A percentile compares a stretch with the other conserved stretches of the same genome.
Conservation (phyloP, 2,113 vertebrate genomes). For the Marcusenius ussheri region DNA sequence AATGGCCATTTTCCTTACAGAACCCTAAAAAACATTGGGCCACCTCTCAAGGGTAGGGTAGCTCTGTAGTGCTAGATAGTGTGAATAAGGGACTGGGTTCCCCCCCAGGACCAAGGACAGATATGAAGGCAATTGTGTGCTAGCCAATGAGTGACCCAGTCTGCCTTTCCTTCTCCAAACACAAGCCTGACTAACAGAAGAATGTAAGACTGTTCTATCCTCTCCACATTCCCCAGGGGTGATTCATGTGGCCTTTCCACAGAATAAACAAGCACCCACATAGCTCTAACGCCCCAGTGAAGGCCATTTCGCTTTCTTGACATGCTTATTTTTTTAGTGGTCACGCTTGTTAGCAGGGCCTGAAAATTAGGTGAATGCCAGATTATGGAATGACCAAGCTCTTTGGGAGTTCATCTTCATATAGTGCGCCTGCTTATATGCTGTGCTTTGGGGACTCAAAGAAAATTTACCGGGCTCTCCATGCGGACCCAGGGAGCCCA, state of each 20-base stretch:
- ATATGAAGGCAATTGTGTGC: background rate
- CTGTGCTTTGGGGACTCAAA: background rate
- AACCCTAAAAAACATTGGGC: background rate
- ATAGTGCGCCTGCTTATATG: background rate
- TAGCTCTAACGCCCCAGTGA: background rate
- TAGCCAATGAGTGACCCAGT: background rate
- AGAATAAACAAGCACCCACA: background rate
- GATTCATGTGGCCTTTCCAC: background rate
- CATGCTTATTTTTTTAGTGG: background rate
- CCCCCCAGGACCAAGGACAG: background rate
- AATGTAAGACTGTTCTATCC: background rate
- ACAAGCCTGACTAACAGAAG: background rate
- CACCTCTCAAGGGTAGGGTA: background rate
- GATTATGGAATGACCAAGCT: background rate
- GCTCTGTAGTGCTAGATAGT: background rate
- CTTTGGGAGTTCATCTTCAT: background rate
- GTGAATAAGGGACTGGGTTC: background rate
- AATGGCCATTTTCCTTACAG: background rate
- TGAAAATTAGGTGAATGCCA: background rate
- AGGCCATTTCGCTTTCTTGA: background rate
- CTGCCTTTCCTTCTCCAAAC: background rate
- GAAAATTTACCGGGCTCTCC: background rate
- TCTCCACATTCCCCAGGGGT: background rate
- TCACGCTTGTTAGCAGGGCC: background rate
- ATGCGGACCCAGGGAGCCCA: background rate